These are phyloP conservation scores for Acrocephalus arundinaceus DNA, from an alignment of 2,113 vertebrate species.

Conservation along the genomic window DNA sequence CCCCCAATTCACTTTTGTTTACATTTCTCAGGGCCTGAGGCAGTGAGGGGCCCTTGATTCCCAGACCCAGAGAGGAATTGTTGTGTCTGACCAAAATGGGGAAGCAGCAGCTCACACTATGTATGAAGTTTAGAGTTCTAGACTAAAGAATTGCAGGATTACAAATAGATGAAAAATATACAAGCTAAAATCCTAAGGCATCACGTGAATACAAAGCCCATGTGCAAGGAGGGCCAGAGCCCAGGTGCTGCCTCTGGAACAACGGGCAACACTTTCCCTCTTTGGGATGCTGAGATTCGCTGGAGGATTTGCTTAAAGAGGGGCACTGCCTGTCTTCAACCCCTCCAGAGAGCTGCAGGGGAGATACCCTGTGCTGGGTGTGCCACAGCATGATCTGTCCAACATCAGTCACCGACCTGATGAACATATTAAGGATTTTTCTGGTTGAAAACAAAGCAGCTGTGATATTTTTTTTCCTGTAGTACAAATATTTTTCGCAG, in stretches of 20 bases:
- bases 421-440: neutral
- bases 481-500: neutral
- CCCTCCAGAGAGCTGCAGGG: neutral
- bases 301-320: neutral
- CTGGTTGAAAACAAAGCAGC: neutral
- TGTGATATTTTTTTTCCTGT: neutral
- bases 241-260: neutral
- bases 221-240: neutral
- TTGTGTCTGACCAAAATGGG: neutral
- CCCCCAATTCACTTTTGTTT: neutral
- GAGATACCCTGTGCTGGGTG: neutral
- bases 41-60: neutral
- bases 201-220: neutral
- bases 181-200: neutral
- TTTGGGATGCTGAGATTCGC: accelerated
- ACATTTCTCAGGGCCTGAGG: accelerated
- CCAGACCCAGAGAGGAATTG: neutral
- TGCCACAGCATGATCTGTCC: neutral
- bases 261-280: accelerated
- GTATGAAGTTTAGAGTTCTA: neutral
- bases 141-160: neutral
- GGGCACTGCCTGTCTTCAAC: neutral
- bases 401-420: neutral
- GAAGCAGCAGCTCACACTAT: neutral
- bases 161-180: accelerated